Base-by-base conservation (phyloP, 2,113 vertebrate species). In the Trichomycterus rosablanca region DNA sequence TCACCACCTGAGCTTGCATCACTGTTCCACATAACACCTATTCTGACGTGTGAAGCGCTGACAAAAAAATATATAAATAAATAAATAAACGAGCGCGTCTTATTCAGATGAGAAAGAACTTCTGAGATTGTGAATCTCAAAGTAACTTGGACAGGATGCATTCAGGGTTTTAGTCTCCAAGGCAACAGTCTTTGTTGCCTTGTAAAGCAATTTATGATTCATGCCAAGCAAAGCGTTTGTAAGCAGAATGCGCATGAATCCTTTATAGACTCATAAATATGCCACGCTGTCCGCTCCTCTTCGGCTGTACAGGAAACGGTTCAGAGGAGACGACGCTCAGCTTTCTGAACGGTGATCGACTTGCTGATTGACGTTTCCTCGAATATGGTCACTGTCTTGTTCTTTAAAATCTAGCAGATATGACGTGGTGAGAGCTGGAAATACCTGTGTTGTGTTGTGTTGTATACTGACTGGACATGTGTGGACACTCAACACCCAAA, bases 151-250 rank as follows among this genome's bases (percentile, higher is more conserved):
- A 59, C 43, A 60, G 32, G 45, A 37, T 53, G 9, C 12, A 37
- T 22, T 43, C 11, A 35, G 49, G 53, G 40, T 50, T 37, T 42
- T 55, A 32, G 54, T 60, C 55, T 67, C 63, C 61, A 26, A 48
- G 43, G 59, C 54, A 66, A 59, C 52, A 53, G 57, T 12, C 52
- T 45, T 65, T 58, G 67, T 54, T 66, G 42, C 66, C 53, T 67
- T 63, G 63, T 52, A 49, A 67, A 59, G 44, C 44, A 63, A 46
- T 72, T 50, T 60, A 60, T 72, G 50, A 52, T 44, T 55, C 43
- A 54, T 63, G 57, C 65, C 63, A 60, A 39, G 65, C 32, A 67
- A 63, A 66, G 24, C n/a, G 43, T 68, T 48, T 70, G 59, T 60
- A 66, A 42, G 39, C 54, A 57, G 63, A 40, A 62, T 57, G 56